Percentiles rank a stretch among this genome's conserved stretches.
Conservation (phyloP, 2,888 invertebrate genomes). For the Tubulanus polymorphus region DNA sequence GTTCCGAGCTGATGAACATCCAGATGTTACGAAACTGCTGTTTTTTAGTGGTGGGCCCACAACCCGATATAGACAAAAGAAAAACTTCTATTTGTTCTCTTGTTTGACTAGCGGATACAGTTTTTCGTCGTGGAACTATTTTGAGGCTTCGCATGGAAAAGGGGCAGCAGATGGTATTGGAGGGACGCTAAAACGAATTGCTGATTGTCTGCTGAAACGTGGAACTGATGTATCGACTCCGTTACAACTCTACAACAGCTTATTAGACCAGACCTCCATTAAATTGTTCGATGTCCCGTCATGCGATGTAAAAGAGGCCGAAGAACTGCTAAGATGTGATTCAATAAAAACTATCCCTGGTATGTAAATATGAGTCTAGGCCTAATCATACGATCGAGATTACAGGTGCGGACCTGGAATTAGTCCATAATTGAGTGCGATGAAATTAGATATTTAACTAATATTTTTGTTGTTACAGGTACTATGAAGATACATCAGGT, state of each 20-base stretch:
- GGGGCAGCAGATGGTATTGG: slow-evolving; percentile 35
- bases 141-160: slow-evolving; percentile 39
- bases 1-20: not conserved
- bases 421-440: too few species aligned
- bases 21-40: slow-evolving; percentile 11
- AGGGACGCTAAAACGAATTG: slow-evolving; percentile 28
- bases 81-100: slow-evolving; percentile 35
- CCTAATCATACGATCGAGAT: too few species aligned
- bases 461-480: not conserved
- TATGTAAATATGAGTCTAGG: too few species aligned
- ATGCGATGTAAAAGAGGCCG: not conserved
- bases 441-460: too few species aligned
- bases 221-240: not conserved
- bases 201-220: not conserved
- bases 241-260: not conserved
- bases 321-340: not conserved
- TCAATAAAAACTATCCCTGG: too few species aligned
- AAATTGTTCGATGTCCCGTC: not conserved
- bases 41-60: slow-evolving; percentile 47
- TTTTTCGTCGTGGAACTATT: slow-evolving; percentile 29
- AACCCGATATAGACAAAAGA: slow-evolving; percentile 47
- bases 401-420: too few species aligned
- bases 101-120: not conserved
- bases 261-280: not conserved
- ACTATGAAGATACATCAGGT: not conserved